Evolutionary conservation across 2,888 invertebrate species (phyloP).

Genomic region (Lypha dubia): DNA sequence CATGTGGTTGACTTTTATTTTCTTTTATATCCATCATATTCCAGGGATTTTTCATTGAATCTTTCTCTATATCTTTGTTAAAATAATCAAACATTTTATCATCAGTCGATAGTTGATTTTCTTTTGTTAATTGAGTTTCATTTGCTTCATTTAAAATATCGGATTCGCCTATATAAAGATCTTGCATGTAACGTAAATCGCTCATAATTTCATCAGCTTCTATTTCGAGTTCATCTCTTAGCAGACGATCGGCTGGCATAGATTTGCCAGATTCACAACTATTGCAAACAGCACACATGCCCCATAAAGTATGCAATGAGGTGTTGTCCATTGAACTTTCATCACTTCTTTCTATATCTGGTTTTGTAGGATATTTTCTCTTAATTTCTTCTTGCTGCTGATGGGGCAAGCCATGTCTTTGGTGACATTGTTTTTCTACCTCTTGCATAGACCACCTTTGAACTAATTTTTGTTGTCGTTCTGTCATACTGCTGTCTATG

Average conservation of each 20-base stretch:
- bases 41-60: constrained; percentile 55
- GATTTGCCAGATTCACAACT: constrained; percentile 76
- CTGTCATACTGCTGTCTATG: constrained; percentile 8
- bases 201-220: constrained; percentile 82
- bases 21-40: constrained; percentile 23
- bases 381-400: constrained; percentile 28
- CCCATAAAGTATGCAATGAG: constrained; percentile 78
- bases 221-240: constrained; percentile 78
- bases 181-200: constrained; percentile 80
- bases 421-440: constrained; percentile 76
- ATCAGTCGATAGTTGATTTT: constrained; percentile 47
- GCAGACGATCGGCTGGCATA: constrained; percentile 78
- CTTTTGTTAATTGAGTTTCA: constrained; percentile 51
- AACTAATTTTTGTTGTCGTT: constrained; percentile 37
- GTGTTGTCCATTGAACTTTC: constrained; percentile 56
- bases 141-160: constrained; percentile 68
- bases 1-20: not conserved
- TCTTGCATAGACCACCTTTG: constrained; percentile 78
- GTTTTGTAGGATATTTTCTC: constrained; percentile 5
- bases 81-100: constrained; percentile 48
- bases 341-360: constrained; percentile 56
- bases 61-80: constrained; percentile 50
- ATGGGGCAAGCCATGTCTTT: constrained; percentile 58
- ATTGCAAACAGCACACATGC: constrained; percentile 79
- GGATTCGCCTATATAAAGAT: constrained; percentile 78